Evolutionary conservation across 2,113 vertebrate genomes (phyloP).

Genomic region (Stigmatopora nigra): DNA sequence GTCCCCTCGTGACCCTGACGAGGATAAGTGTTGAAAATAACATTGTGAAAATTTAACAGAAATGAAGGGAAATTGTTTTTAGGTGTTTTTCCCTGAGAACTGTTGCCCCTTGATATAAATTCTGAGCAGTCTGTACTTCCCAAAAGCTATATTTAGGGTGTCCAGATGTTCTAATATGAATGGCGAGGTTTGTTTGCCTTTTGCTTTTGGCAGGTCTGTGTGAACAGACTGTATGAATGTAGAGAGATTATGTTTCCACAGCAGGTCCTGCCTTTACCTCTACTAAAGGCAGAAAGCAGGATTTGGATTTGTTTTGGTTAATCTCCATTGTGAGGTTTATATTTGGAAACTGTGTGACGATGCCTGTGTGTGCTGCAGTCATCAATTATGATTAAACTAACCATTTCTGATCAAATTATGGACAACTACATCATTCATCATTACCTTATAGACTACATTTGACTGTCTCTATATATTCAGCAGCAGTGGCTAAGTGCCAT

Average conservation of each 20-base stretch:
- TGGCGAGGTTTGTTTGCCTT: constrained; percentile 29
- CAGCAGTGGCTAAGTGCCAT: not conserved
- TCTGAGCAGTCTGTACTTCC: constrained; percentile 31
- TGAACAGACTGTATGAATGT: constrained; percentile 52
- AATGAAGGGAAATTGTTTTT: not conserved
- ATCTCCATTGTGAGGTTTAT: constrained; percentile 50
- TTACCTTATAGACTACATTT: not conserved
- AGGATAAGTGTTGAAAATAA: too few species aligned
- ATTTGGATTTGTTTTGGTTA: constrained; percentile 51
- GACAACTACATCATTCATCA: constrained; percentile 7
- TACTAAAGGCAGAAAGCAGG: constrained; percentile 30
- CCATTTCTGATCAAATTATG: constrained; percentile 21
- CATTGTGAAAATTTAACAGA: not conserved
- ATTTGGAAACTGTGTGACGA: constrained; percentile 38
- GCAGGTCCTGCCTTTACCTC: constrained; percentile 42
- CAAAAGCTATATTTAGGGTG: constrained; percentile 14
- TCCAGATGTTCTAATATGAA: constrained; percentile 37
- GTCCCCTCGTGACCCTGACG: too few species aligned
- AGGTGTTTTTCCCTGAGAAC: not conserved
- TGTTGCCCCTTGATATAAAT: not conserved
- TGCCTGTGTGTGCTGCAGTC: constrained; percentile 9
- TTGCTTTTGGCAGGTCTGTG: constrained; percentile 59
- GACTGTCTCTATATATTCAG: not conserved
- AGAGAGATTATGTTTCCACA: constrained; percentile 59
- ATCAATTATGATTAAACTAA: constrained; percentile 12